Evolutionary conservation across 2,888 invertebrate species (phyloP), one percentile per base, ranked within the genome.

Genomic region (Sisyra nigra): DNA sequence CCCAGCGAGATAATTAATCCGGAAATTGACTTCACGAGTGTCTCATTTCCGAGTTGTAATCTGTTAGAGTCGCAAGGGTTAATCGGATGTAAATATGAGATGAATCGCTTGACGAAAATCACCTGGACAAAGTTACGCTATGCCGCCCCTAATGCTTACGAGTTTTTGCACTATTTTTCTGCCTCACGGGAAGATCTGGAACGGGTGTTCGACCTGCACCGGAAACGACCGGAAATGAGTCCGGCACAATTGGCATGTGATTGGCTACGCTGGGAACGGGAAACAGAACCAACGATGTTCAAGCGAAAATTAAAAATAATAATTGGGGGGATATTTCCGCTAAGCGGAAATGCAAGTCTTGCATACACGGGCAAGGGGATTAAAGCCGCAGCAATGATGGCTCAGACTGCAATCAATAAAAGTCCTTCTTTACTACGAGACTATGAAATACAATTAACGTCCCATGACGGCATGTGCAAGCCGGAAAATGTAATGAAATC

Each of bases 401-500:
- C 85, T 0, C 62, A 67, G 10, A 58, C 66, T 0, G 71, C 74
- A 2, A 68, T 86, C 41, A 84, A 84, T 54, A 46, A 48, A 0
- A 73, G 80, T 53, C 52, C 55, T 1, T 59, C 62, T 0, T 57
- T 83, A 8, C 58, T 85, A 19, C 58, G 64, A 1, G 71, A 78
- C 49, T 79, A 79, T 54, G 60, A 68, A 10, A 54, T 86, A 13
- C 57, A 66, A 33, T 53, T 84, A 45, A 50, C 70, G 8, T 62
- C 66, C 1, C 66, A 67, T 37, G 73, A 84, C 53, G 82, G 81
- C 0, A 68, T 76, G 49, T 86, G 85, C 55, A 69, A 71, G 44
- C 65, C 82, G 0, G 83, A 84, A 54, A 66, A 71, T 49, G 84
- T 81, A 1, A 76, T 85, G 75, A 79, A 76, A 48, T 67, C 72